Percentiles rank a stretch among this genome's conserved stretches.
These are phyloP conservation scores for Chaunax sp. DNA, from an alignment of 2,797 vertebrate species.

Conservation along the genomic window DNA sequence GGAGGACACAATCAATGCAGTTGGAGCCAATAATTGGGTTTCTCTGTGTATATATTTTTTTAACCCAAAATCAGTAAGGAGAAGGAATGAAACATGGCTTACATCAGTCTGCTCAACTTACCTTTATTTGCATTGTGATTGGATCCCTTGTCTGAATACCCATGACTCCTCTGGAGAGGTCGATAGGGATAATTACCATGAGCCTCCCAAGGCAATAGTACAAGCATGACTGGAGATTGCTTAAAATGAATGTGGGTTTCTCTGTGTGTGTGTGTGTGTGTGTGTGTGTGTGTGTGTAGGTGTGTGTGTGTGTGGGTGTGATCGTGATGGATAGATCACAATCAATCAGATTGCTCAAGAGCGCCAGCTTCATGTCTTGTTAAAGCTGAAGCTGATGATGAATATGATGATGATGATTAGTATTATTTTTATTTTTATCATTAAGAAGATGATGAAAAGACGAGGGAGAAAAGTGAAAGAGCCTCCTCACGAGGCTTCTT, in stretches of 20 bases:
- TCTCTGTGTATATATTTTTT: not conserved
- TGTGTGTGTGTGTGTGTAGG: not conserved
- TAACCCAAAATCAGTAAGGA: slow-evolving; percentile 12
- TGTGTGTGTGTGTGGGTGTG: not conserved
- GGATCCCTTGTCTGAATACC: slow-evolving; percentile 51
- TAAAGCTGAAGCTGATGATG: slow-evolving; percentile 1
- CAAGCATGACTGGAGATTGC: slow-evolving; percentile 32
- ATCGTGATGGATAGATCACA: slow-evolving; percentile 22
- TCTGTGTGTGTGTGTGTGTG: not conserved
- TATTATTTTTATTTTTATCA: no score
- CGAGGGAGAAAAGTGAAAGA: not conserved
- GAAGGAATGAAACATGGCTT: slow-evolving; percentile 41
- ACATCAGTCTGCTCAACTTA: slow-evolving; percentile 44
- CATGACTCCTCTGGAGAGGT: slow-evolving; percentile 47
- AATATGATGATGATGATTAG: not conserved
- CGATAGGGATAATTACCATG: slow-evolving; percentile 65
- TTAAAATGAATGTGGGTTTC: slow-evolving; percentile 3
- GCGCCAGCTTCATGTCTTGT: not conserved
- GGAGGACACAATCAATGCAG: slow-evolving; percentile 60
- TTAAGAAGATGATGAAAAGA: no score
- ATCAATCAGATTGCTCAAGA: slow-evolving; percentile 38
- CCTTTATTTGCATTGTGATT: slow-evolving; percentile 63
- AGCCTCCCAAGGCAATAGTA: slow-evolving; percentile 31
- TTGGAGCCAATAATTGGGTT: slow-evolving; percentile 67
- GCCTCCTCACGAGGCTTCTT: not conserved